Evolutionary conservation across 2,888 invertebrate species (phyloP).

Genomic region (Baronia brevicornis): DNA sequence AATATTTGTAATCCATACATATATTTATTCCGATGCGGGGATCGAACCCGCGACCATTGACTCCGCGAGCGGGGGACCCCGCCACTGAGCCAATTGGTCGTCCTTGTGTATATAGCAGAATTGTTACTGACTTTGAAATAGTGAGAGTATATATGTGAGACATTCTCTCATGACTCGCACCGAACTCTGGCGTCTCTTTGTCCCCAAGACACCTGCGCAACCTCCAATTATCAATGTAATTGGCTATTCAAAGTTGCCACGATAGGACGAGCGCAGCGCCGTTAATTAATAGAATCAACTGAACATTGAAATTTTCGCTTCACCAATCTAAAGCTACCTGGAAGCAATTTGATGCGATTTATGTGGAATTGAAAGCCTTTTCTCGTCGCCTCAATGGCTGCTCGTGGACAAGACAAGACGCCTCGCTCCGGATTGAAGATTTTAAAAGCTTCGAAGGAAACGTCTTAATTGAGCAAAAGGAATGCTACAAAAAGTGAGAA

Average conservation of each 20-base stretch:
- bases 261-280: conserved; percentile 57
- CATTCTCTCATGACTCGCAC: conserved; percentile 17
- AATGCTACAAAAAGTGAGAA: conserved; percentile 6
- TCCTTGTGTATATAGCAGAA: too few relatives aligned
- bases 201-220: conserved; percentile 62
- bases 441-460: conserved; percentile 13
- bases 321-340: conserved; percentile 37
- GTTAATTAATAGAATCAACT: conserved; percentile 69
- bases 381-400: conserved; percentile 24
- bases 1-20: too few relatives aligned
- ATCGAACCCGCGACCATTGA: too few relatives aligned
- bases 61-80: too few relatives aligned
- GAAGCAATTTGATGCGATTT: conserved; percentile 34
- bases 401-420: conserved; percentile 27
- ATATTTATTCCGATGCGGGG: too few relatives aligned
- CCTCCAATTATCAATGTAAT: conserved; percentile 72
- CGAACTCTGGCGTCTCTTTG: conserved; percentile 35
- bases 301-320: conserved; percentile 68
- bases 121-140: too few relatives aligned
- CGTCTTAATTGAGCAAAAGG: conserved; percentile 12
- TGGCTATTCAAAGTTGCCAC: conserved; percentile 67
- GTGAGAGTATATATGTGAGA: conserved; percentile 11
- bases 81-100: too few relatives aligned
- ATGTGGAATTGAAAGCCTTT: conserved; percentile 34
- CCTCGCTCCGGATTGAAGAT: conserved; percentile 15